Evolutionary conservation across 1,140 invertebrate genomes (phyloP).

Genomic region (Homalodisca vitripennis): DNA sequence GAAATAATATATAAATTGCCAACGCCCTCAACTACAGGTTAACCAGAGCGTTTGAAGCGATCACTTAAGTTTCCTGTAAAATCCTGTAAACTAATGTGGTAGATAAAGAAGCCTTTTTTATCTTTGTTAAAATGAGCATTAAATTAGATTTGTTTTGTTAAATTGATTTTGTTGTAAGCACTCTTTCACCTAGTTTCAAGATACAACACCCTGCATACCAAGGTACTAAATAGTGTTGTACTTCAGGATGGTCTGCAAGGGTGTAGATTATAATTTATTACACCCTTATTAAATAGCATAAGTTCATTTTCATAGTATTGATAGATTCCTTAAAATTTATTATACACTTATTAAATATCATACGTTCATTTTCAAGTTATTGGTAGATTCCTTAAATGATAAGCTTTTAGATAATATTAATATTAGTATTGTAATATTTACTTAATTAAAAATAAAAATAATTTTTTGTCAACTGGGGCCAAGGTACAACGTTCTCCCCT

Average conservation of each 20-base stretch:
- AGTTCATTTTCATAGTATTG: too few relatives aligned
- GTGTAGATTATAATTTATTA: neutral
- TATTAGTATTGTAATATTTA: too few relatives aligned
- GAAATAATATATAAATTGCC: neutral
- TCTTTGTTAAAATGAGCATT: too few relatives aligned
- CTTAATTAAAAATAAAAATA: too few relatives aligned
- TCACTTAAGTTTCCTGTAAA: neutral
- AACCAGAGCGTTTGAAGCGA: neutral
- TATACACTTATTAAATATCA: too few relatives aligned
- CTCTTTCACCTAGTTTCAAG: too few relatives aligned
- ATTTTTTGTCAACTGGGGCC: too few relatives aligned
- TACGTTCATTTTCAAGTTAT: neutral
- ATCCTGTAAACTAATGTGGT: neutral
- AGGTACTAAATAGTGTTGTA: neutral
- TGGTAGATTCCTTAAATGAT: neutral
- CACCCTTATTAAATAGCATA: neutral
- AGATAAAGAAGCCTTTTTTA: neutral
- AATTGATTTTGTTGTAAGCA: too few relatives aligned
- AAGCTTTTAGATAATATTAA: too few relatives aligned
- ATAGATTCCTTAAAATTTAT: too few relatives aligned
- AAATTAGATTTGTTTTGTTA: too few relatives aligned
- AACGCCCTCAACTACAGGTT: neutral
- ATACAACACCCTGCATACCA: neutral
- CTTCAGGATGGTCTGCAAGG: neutral
- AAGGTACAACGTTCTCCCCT: too few relatives aligned